Evolutionary conservation across 2,888 invertebrate species (phyloP).

Genomic region (Orthosia gothica): DNA sequence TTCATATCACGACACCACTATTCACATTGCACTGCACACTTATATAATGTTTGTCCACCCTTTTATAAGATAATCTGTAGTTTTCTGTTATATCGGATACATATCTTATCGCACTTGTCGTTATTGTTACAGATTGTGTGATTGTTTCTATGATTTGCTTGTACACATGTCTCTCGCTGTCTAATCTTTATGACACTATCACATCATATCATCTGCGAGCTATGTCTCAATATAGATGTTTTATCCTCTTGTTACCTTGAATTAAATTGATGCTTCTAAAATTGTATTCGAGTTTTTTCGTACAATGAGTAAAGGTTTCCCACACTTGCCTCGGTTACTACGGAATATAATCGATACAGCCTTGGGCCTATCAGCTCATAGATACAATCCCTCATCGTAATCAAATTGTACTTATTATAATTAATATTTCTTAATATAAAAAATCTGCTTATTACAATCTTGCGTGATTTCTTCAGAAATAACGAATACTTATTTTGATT

Average conservation of each 20-base stretch:
- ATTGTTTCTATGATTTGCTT: conserved; percentile 72
- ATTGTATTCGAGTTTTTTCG: conserved; percentile 47
- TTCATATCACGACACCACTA: conserved; percentile 18
- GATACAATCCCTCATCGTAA: conserved; percentile 68
- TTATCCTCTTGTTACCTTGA: conserved; percentile 58
- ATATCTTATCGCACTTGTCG: conserved; percentile 76
- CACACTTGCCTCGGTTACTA: conserved; percentile 54
- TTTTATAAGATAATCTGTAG: conserved; percentile 49
- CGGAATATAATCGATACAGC: conserved; percentile 71
- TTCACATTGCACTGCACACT: conserved; percentile 12
- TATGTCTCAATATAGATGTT: conserved; percentile 33
- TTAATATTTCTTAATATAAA: conserved; percentile 55
- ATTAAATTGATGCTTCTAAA: conserved; percentile 52
- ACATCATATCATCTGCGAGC: conserved; percentile 21
- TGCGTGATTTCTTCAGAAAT: conserved; percentile 62
- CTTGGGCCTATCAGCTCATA: conserved; percentile 73
- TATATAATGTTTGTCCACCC: conserved; percentile 25
- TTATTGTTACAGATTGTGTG: conserved; percentile 75
- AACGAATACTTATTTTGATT: conserved; percentile 50
- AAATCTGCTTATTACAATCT: conserved; percentile 57
- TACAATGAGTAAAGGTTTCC: conserved; percentile 56
- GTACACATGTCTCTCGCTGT: conserved; percentile 65
- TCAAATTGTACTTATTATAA: conserved; percentile 63
- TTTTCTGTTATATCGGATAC: conserved; percentile 72
- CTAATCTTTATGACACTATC: conserved; percentile 66